These are phyloP conservation scores for Microctonus hyperodae DNA, from an alignment of 2,888 invertebrate species.

Conservation along the genomic window DNA sequence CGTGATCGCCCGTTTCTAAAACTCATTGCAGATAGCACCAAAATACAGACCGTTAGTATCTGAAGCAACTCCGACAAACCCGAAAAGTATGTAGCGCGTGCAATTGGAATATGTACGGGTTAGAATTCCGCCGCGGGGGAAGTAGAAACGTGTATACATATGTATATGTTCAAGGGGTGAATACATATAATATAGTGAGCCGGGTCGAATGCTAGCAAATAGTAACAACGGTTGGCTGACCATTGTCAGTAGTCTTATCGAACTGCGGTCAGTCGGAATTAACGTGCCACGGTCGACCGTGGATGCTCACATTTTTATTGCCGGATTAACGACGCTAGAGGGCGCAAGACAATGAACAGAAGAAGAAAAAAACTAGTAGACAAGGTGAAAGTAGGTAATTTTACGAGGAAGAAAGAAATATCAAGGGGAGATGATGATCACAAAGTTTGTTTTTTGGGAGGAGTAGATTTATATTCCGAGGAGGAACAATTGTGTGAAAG, in stretches of 20 bases:
- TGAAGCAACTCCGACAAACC: not conserved
- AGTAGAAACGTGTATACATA: not conserved
- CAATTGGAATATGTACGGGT: not conserved
- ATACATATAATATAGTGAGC: no score
- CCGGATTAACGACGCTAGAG: constrained; percentile 3
- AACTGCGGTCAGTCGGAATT: constrained; percentile 24
- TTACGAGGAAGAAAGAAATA: not conserved
- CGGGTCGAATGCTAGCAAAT: not conserved
- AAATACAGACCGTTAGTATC: not conserved
- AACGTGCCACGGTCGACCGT: not conserved
- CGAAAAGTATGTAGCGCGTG: not conserved
- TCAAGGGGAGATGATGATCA: not conserved
- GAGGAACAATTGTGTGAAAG: not conserved
- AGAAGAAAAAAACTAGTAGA: not conserved
- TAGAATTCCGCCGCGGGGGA: not conserved
- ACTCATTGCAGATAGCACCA: not conserved
- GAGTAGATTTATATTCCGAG: no score
- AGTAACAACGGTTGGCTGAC: constrained; percentile 3
- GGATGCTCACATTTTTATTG: constrained; percentile 24
- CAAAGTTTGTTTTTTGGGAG: no score
- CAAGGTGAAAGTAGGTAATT: not conserved
- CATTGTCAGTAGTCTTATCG: constrained; percentile 24
- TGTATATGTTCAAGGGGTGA: no score
- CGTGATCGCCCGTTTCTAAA: constrained; percentile 9
- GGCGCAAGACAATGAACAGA: constrained; percentile 3